Percentiles rank a stretch among this genome's conserved stretches.
Evolutionary conservation across 1,140 invertebrate species (phyloP).

Genomic region (Neuroterus valhalla): DNA sequence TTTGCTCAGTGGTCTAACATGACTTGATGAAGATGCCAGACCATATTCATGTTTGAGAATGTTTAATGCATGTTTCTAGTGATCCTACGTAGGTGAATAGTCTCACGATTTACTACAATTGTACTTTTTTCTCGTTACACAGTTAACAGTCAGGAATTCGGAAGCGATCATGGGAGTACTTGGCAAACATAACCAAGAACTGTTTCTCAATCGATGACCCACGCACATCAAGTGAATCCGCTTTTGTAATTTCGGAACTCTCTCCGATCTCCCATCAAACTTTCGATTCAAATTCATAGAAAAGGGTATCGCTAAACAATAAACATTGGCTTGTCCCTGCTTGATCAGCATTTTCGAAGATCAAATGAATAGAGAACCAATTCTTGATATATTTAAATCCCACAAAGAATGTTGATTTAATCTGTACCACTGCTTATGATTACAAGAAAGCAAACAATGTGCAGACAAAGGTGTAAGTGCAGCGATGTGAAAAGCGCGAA

Average conservation of each 20-base stretch:
- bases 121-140: not conserved
- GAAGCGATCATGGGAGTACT: conserved; percentile 6
- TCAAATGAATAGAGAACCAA: not conserved
- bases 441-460: conserved; percentile 11
- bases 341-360: conserved; percentile 6
- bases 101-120: too few species aligned
- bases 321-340: conserved; percentile 26
- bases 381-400: not conserved
- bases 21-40: too few species aligned
- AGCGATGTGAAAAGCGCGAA: conserved; percentile 36
- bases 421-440: not conserved
- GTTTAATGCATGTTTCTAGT: too few species aligned
- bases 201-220: conserved; percentile 16
- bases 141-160: not conserved
- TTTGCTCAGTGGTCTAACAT: too few species aligned
- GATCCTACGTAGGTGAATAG: too few species aligned
- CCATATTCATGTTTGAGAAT: too few species aligned
- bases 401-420: conserved; percentile 9
- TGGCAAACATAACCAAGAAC: conserved; percentile 2
- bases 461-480: not conserved
- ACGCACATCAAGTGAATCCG: not conserved
- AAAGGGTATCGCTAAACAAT: conserved; percentile 10
- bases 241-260: not conserved
- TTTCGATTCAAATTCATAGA: not conserved
- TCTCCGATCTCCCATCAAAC: not conserved